A percentile compares a stretch with the other conserved stretches of the same genome.
phyloP scores from a whole-genome alignment of 2,113 vertebrate genomes.

The Corynorhinus townsendii region DNA sequence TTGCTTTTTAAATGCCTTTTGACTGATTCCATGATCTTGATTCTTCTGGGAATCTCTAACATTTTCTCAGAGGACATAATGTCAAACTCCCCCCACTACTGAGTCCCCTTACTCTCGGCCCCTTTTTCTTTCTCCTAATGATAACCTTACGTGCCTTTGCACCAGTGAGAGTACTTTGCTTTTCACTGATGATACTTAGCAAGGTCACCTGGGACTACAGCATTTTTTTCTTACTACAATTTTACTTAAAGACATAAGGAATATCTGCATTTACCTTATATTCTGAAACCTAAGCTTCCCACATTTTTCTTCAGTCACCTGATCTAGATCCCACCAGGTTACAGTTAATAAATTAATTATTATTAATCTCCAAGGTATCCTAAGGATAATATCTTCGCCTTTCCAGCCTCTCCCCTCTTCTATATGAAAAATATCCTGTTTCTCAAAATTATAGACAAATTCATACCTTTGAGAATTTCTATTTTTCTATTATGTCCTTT shows the following conservation, averaged over 20 bases:
- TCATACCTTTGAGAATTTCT: neutral
- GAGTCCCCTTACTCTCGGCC: neutral
- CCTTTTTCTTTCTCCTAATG: neutral
- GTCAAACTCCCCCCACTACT: neutral
- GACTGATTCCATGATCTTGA: neutral
- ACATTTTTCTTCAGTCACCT: neutral
- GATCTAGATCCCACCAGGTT: neutral
- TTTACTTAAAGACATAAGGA: neutral
- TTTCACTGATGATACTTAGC: neutral
- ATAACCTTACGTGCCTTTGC: neutral
- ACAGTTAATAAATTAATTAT: neutral
- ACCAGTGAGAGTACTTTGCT: neutral
- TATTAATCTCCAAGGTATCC: neutral
- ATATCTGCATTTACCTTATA: neutral
- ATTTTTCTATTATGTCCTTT: neutral
- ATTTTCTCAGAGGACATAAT: neutral
- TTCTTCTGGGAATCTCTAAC: neutral
- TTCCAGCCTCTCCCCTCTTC: neutral
- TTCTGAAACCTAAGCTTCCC: neutral
- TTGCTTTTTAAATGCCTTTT: neutral
- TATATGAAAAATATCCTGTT: neutral
- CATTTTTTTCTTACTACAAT: neutral
- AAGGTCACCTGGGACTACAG: neutral
- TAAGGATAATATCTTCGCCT: neutral
- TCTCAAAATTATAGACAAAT: neutral